Conservation (phyloP, 2,797 vertebrate genomes). For the Coccyzus lansbergi region DNA sequence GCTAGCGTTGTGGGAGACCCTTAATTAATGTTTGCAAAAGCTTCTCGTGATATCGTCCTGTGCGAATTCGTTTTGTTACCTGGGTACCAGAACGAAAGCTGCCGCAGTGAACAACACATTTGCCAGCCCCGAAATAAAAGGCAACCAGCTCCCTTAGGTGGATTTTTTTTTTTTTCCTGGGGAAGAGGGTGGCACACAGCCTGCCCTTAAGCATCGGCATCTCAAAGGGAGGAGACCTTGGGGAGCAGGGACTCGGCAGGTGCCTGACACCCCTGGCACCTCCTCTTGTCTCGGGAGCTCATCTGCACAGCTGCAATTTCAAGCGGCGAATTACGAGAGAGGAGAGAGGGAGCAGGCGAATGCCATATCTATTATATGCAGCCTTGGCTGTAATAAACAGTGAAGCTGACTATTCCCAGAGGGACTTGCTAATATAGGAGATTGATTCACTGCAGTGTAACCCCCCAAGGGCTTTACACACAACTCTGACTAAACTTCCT, state of each 20-base stretch:
- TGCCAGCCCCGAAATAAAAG: background rate
- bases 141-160: background rate
- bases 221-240: background rate
- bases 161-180: background rate
- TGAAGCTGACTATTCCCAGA: constrained; percentile 56
- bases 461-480: constrained; percentile 71
- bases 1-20: background rate
- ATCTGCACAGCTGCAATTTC: accelerated
- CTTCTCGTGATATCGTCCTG: background rate
- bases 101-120: accelerated
- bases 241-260: accelerated
- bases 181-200: background rate
- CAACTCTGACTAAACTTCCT: constrained; percentile 74
- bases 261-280: accelerated
- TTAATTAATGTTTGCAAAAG: background rate
- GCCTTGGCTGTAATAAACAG: constrained; percentile 59
- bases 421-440: constrained; percentile 68
- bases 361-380: background rate
- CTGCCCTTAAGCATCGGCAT: background rate
- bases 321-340: accelerated
- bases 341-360: background rate
- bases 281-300: accelerated
- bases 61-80: background rate
- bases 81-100: background rate
- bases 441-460: constrained; percentile 69